phyloP scores from a whole-genome alignment of 2,797 vertebrate species.

The Buceros bicornis region DNA sequence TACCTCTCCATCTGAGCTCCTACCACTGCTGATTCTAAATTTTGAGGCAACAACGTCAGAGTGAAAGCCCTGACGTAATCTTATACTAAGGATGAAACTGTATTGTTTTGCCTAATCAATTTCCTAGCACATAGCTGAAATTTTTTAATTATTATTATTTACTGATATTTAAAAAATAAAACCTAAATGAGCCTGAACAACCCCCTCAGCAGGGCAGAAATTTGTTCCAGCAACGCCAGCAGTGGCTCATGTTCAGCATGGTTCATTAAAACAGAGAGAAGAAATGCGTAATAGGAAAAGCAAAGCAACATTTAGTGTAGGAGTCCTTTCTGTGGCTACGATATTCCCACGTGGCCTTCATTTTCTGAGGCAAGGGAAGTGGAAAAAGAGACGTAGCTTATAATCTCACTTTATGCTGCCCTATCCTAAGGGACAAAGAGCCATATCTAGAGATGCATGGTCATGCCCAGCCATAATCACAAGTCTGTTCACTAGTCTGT shows the following conservation, averaged over 20 bases:
- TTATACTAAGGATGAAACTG: background rate
- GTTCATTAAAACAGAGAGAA: background rate
- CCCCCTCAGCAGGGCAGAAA: background rate
- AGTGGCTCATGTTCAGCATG: background rate
- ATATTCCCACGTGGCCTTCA: background rate
- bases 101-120: background rate
- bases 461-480: background rate
- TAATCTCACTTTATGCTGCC: background rate
- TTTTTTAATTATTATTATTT: background rate
- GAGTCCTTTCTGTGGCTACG: background rate
- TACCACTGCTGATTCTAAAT: background rate
- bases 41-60: background rate
- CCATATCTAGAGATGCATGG: rapidly evolving
- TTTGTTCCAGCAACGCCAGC: background rate
- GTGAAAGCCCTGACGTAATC: background rate
- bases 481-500: background rate
- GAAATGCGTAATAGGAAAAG: background rate
- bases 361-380: background rate
- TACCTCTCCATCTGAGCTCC: background rate
- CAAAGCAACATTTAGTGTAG: background rate
- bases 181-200: background rate
- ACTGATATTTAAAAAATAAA: background rate
- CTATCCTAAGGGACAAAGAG: background rate
- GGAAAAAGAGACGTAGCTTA: background rate
- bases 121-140: background rate